phyloP scores from a whole-genome alignment of 2,797 vertebrate genomes.

The Siniperca obscura region DNA sequence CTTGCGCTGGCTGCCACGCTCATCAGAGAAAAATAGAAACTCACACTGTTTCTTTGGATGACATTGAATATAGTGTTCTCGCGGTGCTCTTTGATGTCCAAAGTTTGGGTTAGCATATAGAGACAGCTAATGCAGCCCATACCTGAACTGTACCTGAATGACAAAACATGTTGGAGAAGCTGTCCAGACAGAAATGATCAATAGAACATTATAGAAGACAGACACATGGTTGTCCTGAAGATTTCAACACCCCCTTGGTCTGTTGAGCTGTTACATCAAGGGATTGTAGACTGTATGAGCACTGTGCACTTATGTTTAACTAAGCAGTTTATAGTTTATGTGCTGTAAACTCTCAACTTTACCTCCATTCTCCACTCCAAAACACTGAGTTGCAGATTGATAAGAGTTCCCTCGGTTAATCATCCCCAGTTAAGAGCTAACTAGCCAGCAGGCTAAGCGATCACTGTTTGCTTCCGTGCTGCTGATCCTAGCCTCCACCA shows the following conservation, averaged over 20 bases:
- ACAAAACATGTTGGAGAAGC: slow-evolving; percentile 63
- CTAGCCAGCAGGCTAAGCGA: not conserved
- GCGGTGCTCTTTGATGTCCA: slow-evolving; percentile 69
- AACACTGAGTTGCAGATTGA: not conserved
- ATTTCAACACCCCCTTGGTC: not conserved
- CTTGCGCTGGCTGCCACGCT: slow-evolving; percentile 57
- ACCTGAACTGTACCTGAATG: slow-evolving; percentile 65
- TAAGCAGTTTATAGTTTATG: not conserved
- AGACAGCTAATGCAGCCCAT: slow-evolving; percentile 74
- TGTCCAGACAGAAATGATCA: slow-evolving; percentile 49
- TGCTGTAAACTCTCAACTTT: not conserved
- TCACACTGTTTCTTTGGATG: slow-evolving; percentile 68
- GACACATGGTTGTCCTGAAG: slow-evolving; percentile 18
- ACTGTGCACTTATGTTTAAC: not conserved
- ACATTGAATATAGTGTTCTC: slow-evolving; percentile 51
- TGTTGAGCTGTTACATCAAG: slow-evolving; percentile 5
- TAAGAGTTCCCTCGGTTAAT: not conserved
- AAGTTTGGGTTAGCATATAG: slow-evolving; percentile 55
- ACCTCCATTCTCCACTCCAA: not conserved
- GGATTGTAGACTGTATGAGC: not conserved
- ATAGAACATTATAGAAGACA: slow-evolving; percentile 25
- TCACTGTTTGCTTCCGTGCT: not conserved
- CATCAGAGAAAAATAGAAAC: slow-evolving; percentile 62
- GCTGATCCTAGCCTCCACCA: not conserved
- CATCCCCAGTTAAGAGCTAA: not conserved